These are phyloP conservation scores for Agonopterix arenella DNA, from an alignment of 2,888 invertebrate genomes.

Conservation along the genomic window DNA sequence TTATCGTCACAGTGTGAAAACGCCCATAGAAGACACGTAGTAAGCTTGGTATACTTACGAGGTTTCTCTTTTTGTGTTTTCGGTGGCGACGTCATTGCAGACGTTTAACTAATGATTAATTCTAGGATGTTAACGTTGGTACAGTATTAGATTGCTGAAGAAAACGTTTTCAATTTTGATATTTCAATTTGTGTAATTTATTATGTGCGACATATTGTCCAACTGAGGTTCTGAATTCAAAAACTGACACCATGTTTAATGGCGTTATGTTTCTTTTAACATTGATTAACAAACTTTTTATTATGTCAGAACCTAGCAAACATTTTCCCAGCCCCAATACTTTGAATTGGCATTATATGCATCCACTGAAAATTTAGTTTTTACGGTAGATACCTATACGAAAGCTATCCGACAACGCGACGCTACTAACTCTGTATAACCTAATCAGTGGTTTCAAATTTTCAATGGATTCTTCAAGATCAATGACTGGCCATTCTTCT, in stretches of 20 bases:
- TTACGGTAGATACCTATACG: no score
- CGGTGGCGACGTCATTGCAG: slow-evolving; percentile 44
- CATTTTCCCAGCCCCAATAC: no score
- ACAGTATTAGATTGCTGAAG: slow-evolving; percentile 20
- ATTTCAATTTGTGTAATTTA: slow-evolving; percentile 22
- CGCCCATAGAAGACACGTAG: no score
- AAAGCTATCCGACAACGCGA: no score
- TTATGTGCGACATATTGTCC: slow-evolving; percentile 25
- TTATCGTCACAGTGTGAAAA: no score
- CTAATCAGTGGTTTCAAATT: no score
- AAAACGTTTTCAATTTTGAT: slow-evolving; percentile 46
- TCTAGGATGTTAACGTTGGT: neutral
- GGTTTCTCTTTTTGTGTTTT: slow-evolving; percentile 55
- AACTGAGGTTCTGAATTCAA: slow-evolving; percentile 40
- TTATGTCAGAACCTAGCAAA: neutral
- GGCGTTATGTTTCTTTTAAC: neutral
- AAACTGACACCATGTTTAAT: slow-evolving; percentile 11
- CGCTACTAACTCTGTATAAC: no score
- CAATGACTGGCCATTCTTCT: no score
- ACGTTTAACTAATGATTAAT: slow-evolving; percentile 1
- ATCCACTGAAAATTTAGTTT: no score
- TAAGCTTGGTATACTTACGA: slow-evolving; percentile 32
- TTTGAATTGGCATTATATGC: no score
- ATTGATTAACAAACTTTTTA: neutral
- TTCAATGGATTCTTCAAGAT: no score